These are phyloP conservation scores for Trachurus trachurus DNA, from an alignment of 2,797 vertebrate genomes.

Conservation along the genomic window DNA sequence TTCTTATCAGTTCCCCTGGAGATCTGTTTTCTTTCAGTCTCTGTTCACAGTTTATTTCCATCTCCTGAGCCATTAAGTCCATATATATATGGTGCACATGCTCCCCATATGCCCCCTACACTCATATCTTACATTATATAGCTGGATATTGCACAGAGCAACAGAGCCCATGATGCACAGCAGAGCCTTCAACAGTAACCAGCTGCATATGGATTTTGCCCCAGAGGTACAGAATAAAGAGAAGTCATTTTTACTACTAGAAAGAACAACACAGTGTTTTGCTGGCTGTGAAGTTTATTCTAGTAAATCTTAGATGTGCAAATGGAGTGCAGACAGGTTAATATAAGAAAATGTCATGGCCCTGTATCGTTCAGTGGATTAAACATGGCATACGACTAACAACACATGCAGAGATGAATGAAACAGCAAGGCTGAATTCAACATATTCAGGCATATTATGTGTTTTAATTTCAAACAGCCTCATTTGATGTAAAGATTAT, in stretches of 20 bases:
- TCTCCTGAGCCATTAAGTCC: constrained; percentile 51
- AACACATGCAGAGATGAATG: background rate
- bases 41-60: constrained; percentile 59
- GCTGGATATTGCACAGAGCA: constrained; percentile 40
- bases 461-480: background rate
- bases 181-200: constrained; percentile 26
- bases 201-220: constrained; percentile 10
- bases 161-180: constrained; percentile 24
- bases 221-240: background rate
- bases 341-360: background rate
- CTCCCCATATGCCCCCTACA: constrained; percentile 41
- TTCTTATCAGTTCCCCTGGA: constrained; percentile 66
- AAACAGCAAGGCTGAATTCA: background rate
- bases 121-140: constrained; percentile 37
- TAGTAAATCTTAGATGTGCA: background rate
- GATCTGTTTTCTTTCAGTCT: constrained; percentile 50
- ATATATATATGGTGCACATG: constrained; percentile 51
- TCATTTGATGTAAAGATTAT: background rate
- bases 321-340: background rate
- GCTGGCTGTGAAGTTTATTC: background rate
- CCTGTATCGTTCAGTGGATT: background rate
- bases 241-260: background rate
- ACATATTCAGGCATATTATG: background rate
- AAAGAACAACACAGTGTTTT: background rate
- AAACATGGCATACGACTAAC: background rate